A percentile compares a stretch with the other conserved stretches of the same genome.
Evolutionary conservation across 2,113 vertebrate species (phyloP).

Genomic region (Gracilinanus agilis): DNA sequence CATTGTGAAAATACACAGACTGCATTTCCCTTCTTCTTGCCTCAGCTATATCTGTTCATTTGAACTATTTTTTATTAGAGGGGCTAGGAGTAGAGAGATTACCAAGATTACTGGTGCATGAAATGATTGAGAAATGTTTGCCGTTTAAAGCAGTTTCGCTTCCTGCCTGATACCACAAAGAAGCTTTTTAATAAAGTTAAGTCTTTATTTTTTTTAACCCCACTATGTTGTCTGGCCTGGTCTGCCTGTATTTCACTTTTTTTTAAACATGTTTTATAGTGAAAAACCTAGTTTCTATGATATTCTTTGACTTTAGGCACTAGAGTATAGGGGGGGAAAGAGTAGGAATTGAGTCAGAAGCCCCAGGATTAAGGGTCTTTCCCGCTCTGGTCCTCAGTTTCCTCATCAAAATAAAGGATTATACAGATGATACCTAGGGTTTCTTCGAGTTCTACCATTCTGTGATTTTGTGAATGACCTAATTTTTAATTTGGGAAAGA

Average conservation of each 20-base stretch:
- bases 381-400: neutral
- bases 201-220: conserved; percentile 68
- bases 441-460: neutral
- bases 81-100: conserved; percentile 57
- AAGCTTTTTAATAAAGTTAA: conserved; percentile 85
- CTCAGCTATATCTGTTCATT: conserved; percentile 75
- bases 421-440: neutral
- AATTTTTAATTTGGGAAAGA: neutral
- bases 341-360: neutral
- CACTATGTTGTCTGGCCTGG: conserved; percentile 40
- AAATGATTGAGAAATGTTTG: conserved; percentile 87
- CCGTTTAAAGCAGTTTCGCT: conserved; percentile 86
- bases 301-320: conserved; percentile 19
- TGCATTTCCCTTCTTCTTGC: conserved; percentile 39
- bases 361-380: neutral
- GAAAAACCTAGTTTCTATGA: conserved; percentile 38
- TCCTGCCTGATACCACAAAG: conserved; percentile 87
- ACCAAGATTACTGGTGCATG: conserved; percentile 83
- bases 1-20: conserved; percentile 50
- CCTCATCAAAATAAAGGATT: neutral
- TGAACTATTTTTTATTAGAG: conserved; percentile 68
- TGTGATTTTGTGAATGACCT: neutral
- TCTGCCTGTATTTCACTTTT: conserved; percentile 71
- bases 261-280: conserved; percentile 40
- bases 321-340: neutral